Evolutionary conservation across 2,888 invertebrate species (phyloP).

Genomic region (Meghimatium bilineatum): DNA sequence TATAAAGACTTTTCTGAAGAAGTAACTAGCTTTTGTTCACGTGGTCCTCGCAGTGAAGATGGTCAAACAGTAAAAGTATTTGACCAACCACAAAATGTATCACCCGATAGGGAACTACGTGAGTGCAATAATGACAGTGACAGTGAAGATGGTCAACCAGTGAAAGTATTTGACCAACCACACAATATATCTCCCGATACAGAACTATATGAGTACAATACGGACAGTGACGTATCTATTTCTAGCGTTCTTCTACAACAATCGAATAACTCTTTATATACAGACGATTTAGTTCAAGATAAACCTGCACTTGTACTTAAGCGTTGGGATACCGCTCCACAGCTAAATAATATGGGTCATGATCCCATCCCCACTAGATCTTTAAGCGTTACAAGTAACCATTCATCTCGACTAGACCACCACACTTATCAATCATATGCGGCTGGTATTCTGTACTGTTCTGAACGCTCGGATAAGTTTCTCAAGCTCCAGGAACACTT

Average conservation of each 20-base stretch:
- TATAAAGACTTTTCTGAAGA: constrained; percentile 26
- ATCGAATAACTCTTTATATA: background rate
- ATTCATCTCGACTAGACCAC: constrained; percentile 69
- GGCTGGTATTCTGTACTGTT: constrained; percentile 80
- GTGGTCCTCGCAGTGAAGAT: background rate
- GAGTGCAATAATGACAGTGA: background rate
- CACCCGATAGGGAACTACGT: background rate
- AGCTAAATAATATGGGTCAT: background rate
- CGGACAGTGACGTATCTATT: background rate
- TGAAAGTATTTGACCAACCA: background rate
- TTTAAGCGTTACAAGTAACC: constrained; percentile 64
- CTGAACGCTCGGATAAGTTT: constrained; percentile 87
- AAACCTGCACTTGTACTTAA: background rate
- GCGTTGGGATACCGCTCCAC: constrained; percentile 34
- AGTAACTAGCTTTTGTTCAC: constrained; percentile 36
- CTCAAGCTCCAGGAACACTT: constrained; percentile 91
- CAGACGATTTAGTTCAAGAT: background rate
- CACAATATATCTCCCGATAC: background rate
- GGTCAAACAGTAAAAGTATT: background rate
- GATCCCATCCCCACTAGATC: constrained; percentile 10
- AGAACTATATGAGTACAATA: background rate
- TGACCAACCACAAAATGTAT: background rate
- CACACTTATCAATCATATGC: constrained; percentile 74
- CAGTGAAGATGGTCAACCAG: background rate
- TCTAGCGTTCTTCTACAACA: constrained; percentile 10